Conservation (phyloP, 2,888 invertebrate species). For the Diloba caeruleocephala region DNA sequence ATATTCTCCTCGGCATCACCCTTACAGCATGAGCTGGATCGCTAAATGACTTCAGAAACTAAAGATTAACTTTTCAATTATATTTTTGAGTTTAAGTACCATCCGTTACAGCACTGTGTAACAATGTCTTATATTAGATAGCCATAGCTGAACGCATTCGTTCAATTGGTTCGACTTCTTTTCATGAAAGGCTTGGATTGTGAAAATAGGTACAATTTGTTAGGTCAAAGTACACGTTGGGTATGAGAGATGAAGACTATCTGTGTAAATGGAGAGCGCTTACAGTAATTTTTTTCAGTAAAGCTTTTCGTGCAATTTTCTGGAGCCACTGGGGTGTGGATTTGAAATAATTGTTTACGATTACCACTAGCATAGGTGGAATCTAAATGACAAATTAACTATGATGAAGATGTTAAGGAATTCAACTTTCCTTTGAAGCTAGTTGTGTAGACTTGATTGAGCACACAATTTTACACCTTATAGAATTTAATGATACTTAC, state of each 20-base stretch:
- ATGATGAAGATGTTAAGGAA: too few relatives aligned
- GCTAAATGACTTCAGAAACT: too few relatives aligned
- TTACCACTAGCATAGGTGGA: too few relatives aligned
- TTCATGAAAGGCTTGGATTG: constrained; percentile 37
- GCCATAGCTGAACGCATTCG: constrained; percentile 22
- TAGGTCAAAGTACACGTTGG: constrained; percentile 14
- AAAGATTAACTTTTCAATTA: too few relatives aligned
- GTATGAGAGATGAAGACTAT: constrained; percentile 31
- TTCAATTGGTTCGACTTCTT: constrained; percentile 50
- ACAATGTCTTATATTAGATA: constrained; percentile 24
- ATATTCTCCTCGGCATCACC: too few relatives aligned
- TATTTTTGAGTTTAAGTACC: too few relatives aligned
- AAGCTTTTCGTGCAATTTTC: constrained; percentile 25
- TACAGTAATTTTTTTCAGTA: constrained; percentile 7
- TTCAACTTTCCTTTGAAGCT: too few relatives aligned
- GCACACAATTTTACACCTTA: too few relatives aligned
- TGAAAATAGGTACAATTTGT: constrained; percentile 46
- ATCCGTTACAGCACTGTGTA: constrained; percentile 5
- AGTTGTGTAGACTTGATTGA: too few relatives aligned
- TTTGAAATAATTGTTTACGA: constrained; percentile 13
- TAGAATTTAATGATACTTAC: too few relatives aligned
- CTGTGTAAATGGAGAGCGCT: constrained; percentile 17
- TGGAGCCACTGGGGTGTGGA: neutral
- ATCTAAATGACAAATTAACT: too few relatives aligned
- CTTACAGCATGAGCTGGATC: too few relatives aligned